Percentiles rank a stretch among this genome's conserved stretches.
These are phyloP conservation scores for Staurois parvus DNA, from an alignment of 2,797 vertebrate species.

Conservation along the genomic window DNA sequence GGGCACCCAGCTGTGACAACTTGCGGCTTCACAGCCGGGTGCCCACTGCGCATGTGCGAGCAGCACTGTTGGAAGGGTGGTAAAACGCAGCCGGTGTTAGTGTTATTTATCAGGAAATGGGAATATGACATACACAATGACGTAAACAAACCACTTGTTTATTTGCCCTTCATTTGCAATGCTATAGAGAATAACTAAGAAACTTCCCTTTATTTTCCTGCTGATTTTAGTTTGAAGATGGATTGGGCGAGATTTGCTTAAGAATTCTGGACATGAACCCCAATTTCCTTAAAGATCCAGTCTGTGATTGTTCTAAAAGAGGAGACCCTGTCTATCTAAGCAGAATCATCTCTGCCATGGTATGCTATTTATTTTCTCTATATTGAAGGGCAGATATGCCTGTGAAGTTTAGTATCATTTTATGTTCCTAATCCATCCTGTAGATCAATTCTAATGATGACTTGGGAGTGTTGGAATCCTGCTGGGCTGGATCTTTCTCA, in stretches of 20 bases:
- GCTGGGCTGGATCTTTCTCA: slow-evolving; percentile 80
- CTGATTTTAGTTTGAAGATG: slow-evolving; percentile 82
- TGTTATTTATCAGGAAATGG: too few relatives aligned
- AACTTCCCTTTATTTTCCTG: background rate
- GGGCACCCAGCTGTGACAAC: too few relatives aligned
- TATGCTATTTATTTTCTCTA: slow-evolving; percentile 63
- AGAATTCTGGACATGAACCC: slow-evolving; percentile 85
- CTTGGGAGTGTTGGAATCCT: slow-evolving; percentile 82
- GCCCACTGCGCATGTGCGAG: too few relatives aligned
- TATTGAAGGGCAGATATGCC: too few relatives aligned
- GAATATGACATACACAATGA: too few relatives aligned
- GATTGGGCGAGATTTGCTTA: slow-evolving; percentile 86
- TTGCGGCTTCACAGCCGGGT: too few relatives aligned
- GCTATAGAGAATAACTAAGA: too few relatives aligned
- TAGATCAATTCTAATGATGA: slow-evolving; percentile 91
- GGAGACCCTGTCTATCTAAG: slow-evolving; percentile 81
- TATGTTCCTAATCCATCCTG: background rate
- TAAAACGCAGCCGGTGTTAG: too few relatives aligned
- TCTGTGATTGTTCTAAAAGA: slow-evolving; percentile 75
- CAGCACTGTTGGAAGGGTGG: too few relatives aligned
- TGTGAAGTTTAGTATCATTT: too few relatives aligned
- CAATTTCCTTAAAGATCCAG: slow-evolving; percentile 75
- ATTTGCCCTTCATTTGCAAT: too few relatives aligned
- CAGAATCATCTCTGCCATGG: slow-evolving; percentile 84
- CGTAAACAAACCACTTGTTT: too few relatives aligned